These are phyloP conservation scores for Ditula angustiorana DNA, from an alignment of 2,888 invertebrate genomes.

Conservation along the genomic window DNA sequence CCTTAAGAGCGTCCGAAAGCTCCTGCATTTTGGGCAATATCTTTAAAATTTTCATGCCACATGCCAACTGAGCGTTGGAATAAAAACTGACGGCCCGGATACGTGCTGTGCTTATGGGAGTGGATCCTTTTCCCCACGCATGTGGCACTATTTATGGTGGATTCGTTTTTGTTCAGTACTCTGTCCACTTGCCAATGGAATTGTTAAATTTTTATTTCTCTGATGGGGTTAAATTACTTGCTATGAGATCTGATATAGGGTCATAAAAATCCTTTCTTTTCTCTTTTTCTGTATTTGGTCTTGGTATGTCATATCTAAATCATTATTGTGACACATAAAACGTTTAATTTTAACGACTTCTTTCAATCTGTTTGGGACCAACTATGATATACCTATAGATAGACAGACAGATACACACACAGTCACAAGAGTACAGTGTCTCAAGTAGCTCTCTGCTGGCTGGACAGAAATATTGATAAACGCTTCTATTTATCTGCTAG, in stretches of 20 bases:
- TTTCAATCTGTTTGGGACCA: too few relatives aligned
- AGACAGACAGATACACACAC: too few relatives aligned
- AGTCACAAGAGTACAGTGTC: too few relatives aligned
- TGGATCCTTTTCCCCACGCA: conserved; percentile 8
- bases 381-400: too few relatives aligned
- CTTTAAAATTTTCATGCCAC: conserved; percentile 13
- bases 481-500: neutral
- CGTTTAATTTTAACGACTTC: too few relatives aligned
- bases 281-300: too few relatives aligned
- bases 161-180: conserved; percentile 10
- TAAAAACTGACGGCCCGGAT: conserved; percentile 13
- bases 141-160: conserved; percentile 7
- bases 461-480: too few relatives aligned
- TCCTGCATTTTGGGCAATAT: neutral
- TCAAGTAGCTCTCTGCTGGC: too few relatives aligned
- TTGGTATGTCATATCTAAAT: too few relatives aligned
- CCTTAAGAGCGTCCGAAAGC: conserved; percentile 2
- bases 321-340: too few relatives aligned
- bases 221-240: neutral
- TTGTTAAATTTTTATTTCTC: neutral
- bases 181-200: neutral
- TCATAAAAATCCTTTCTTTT: neutral
- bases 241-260: neutral
- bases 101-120: conserved; percentile 9
- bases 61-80: conserved; percentile 5